phyloP scores from a whole-genome alignment of 2,888 invertebrate species.

The Perizoma affinitatum region DNA sequence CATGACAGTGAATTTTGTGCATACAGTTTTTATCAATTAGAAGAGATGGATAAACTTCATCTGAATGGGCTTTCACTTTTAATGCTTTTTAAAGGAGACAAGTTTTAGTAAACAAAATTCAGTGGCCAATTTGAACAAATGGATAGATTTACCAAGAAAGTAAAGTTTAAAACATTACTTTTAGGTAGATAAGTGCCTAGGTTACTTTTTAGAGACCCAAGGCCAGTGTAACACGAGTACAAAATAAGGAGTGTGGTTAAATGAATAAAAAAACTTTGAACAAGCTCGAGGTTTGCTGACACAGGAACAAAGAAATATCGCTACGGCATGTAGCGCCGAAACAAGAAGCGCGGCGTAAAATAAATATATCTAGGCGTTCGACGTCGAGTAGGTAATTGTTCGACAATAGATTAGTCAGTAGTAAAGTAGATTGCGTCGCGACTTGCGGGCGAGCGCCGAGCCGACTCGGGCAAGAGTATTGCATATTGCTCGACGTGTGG shows the following conservation, averaged over 20 bases:
- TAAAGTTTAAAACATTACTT: conserved; percentile 32
- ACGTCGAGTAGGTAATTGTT: conserved; percentile 62
- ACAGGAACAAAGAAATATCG: conserved; percentile 56
- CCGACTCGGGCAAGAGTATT: conserved; percentile 43
- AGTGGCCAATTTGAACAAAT: conserved; percentile 14
- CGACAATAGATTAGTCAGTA: conserved; percentile 68
- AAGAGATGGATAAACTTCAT: conserved; percentile 25
- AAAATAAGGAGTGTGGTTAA: conserved; percentile 44
- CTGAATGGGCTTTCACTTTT: conserved; percentile 43
- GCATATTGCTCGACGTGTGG: conserved; percentile 60
- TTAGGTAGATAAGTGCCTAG: conserved; percentile 38
- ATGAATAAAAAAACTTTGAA: conserved; percentile 65
- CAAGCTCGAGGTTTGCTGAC: conserved; percentile 47
- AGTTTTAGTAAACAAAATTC: conserved; percentile 5
- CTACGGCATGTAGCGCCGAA: conserved; percentile 32
- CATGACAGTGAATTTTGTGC: too few species aligned
- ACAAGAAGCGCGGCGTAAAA: conserved; percentile 49
- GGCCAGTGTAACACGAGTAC: conserved; percentile 59
- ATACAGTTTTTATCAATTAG: conserved; percentile 18
- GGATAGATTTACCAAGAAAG: conserved; percentile 22
- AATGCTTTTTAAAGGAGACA: conserved; percentile 25
- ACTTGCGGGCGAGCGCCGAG: conserved; percentile 52
- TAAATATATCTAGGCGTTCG: conserved; percentile 58
- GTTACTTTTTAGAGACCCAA: conserved; percentile 63
- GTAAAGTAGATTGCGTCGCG: conserved; percentile 62